phyloP scores from a whole-genome alignment of 2,888 invertebrate species.

The Zele albiditarsus region DNA sequence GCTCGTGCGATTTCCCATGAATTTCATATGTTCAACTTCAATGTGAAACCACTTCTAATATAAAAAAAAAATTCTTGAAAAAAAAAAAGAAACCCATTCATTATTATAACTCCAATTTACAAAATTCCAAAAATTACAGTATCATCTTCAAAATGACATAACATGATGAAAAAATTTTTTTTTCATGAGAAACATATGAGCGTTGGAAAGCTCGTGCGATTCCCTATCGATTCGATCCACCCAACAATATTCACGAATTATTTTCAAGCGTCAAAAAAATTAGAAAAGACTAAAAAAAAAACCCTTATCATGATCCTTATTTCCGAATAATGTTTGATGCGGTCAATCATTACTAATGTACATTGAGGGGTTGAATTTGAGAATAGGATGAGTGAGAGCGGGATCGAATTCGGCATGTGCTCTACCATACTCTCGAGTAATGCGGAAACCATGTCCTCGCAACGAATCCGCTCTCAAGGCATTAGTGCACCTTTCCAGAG shows the following conservation, averaged over 20 bases:
- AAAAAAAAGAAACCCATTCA: too few species aligned
- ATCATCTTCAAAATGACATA: too few species aligned
- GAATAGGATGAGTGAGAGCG: not conserved
- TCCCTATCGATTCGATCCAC: not conserved
- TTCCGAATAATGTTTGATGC: not conserved
- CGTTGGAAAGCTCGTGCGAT: not conserved
- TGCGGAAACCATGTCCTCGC: constrained; percentile 62
- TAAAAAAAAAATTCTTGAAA: too few species aligned
- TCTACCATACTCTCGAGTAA: constrained; percentile 54
- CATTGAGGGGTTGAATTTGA: not conserved
- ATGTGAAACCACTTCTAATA: too few species aligned
- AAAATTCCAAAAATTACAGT: too few species aligned
- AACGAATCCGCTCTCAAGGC: constrained; percentile 55
- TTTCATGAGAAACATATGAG: not conserved
- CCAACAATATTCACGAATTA: not conserved
- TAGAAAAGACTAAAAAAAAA: too few species aligned
- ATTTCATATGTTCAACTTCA: too few species aligned
- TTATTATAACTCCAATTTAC: too few species aligned
- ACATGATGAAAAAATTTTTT: not conserved
- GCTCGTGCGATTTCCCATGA: too few species aligned
- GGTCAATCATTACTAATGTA: not conserved
- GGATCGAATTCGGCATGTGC: constrained; percentile 13
- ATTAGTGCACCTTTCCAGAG: constrained; percentile 45
- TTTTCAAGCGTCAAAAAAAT: too few species aligned
- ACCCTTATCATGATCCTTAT: not conserved